These are phyloP conservation scores for Aegithalos caudatus DNA, from an alignment of 2,113 vertebrate genomes.

Conservation along the genomic window DNA sequence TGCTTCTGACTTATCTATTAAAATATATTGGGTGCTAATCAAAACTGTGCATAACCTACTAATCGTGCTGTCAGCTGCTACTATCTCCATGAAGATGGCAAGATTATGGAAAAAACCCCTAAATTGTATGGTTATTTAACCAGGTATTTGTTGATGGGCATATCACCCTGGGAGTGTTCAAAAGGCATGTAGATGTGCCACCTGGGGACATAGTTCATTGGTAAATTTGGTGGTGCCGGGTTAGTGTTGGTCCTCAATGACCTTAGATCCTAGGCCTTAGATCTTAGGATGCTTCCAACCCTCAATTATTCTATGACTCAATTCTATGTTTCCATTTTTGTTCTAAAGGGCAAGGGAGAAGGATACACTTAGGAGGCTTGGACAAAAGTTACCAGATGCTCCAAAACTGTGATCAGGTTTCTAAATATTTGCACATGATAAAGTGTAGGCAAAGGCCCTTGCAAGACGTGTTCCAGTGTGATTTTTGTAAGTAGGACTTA, in stretches of 20 bases:
- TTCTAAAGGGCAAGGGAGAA: not conserved
- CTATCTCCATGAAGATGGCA: not conserved
- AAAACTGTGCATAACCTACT: not conserved
- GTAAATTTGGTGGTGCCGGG: not conserved
- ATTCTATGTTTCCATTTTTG: not conserved
- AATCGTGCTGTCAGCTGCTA: not conserved
- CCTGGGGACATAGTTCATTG: not conserved
- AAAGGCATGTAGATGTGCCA: not conserved
- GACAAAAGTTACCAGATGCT: not conserved
- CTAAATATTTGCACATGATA: not conserved
- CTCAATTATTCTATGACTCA: not conserved
- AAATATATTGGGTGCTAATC: not conserved
- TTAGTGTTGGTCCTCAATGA: not conserved
- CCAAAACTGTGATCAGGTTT: not conserved
- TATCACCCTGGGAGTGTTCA: not conserved
- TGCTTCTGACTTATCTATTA: slow-evolving; percentile 28
- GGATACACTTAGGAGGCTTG: not conserved
- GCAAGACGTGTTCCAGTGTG: not conserved
- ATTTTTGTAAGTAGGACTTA: not conserved
- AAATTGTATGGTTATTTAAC: not conserved
- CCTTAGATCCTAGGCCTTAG: too few relatives aligned
- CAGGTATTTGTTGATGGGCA: not conserved
- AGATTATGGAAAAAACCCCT: not conserved
- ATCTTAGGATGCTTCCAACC: not conserved
- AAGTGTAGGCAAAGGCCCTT: not conserved